Evolutionary conservation across 2,113 vertebrate genomes (phyloP), one percentile per base, ranked within the genome.

Genomic region (Myxocyprinus asiaticus): DNA sequence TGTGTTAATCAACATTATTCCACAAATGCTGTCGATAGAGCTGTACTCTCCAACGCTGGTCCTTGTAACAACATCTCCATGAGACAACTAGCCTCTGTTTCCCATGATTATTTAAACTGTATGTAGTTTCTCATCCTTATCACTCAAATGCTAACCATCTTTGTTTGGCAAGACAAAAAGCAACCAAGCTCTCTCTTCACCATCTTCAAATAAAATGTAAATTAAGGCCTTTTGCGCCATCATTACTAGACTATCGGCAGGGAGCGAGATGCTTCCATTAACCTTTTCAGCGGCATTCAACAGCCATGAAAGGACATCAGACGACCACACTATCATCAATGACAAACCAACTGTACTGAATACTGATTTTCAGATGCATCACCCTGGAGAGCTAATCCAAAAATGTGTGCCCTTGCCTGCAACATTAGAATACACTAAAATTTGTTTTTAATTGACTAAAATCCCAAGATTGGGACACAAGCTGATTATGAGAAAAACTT

Each of bases 401-500:
- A 79, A 69, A 85, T 81, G 64, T 64, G 48, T 81, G 74, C 61
- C 82, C 81, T 78, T 79, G 79, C 56, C 71, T 75, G 61, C 67
- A 78, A 50, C 58, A 73, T 14, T 45, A 50, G 78, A 84, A 79
- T 85, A 73, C 68, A 48, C 0, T 12, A 53, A 75, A 67, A 86
- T 79, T 82, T 53, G 68, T 62, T 78, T 75, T 68, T 80, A 86
- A 86, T 82, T 67, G 82, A 74, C 5, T 67, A 15, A 73, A 80
- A 83, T 78, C 81, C 72, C 66, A 81, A 79, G 79, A 77, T 78
- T 79, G 62, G 76, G 47, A 59, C 47, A 70, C 72, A 68, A 1
- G 22, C 22, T 33, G 71, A 84, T 74, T 81, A 71, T 83, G 70
- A 79, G 69, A 63, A 80, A 83, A 86, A 64, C 78, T 79, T 85